Evolutionary conservation across 2,888 invertebrate genomes (phyloP), one percentile per base, ranked within the genome.

Genomic region (Hyles lineata): DNA sequence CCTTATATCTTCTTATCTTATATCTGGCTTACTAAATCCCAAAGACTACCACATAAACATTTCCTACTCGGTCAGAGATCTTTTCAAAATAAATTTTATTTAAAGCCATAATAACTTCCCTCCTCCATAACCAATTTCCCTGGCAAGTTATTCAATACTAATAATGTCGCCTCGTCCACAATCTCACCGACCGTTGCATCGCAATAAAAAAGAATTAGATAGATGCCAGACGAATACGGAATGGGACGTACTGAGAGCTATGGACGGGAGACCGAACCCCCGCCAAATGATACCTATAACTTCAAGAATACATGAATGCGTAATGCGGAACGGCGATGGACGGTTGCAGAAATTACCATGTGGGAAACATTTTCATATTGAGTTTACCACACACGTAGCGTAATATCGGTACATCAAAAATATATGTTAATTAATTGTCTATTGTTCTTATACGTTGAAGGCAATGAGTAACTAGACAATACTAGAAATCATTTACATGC

Each of bases 171-270:
- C 11, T 17, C 52, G 19, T 35, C 11, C 23, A 67, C 43, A 67
- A 67, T 67, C 67, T 67, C 43, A 8, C 23, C 43, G 19, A 15
- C 23, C 43, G 63, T 50, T 55, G 55, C 43, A 63, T 15, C 63
- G 63, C 67, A 67, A 67, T 67, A 67, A 67, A 67, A 67, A 67
- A 67, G 67, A 67, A 67, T 67, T 67, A 50, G 50, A 63, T 63
- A 63, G 29, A 63, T 29, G 35, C 67, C 67, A 67, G 50, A 50
- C 67, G 50, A 50, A 67, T 67, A 50, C 67, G n/a, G 43, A 67
- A 50, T 50, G 23, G 23, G 43, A 6, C 63, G 63, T 43, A 63
- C 67, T 67, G 67, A 23, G 50, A 50, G 21, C 17, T 15, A 62
- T 50, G 23, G 67, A 50, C 8, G 67, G 43, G 23, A 32, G 50